A percentile compares a stretch with the other conserved stretches of the same genome.
Conservation (phyloP, 2,113 vertebrate species). For the Aplodontia rufa region DNA sequence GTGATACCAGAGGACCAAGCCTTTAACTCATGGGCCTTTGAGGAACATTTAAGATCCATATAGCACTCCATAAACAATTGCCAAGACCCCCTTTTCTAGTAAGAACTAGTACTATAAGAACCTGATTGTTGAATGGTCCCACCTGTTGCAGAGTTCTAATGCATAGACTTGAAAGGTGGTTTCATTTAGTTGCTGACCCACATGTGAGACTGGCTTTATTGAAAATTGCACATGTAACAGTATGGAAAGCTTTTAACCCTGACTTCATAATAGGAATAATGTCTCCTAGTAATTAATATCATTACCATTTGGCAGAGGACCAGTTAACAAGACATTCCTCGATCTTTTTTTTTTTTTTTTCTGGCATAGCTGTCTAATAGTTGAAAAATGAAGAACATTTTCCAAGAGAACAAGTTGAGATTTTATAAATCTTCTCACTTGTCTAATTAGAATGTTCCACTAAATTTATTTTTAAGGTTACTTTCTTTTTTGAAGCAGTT, state of each 20-base stretch:
- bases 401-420: slow-evolving; percentile 22
- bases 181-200: background rate
- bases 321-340: slow-evolving; percentile 8
- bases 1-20: background rate
- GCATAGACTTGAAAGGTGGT: background rate
- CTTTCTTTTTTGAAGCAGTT: background rate
- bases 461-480: slow-evolving; percentile 49
- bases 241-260: background rate
- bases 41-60: background rate
- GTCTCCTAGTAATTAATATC: background rate
- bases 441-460: slow-evolving; percentile 55
- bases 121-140: background rate
- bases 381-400: slow-evolving; percentile 29
- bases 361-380: background rate
- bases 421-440: slow-evolving; percentile 45
- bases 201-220: background rate
- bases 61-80: background rate
- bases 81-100: background rate
- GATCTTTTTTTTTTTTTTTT: slow-evolving; percentile 19
- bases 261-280: background rate
- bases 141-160: background rate
- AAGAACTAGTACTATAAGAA: background rate
- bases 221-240: background rate
- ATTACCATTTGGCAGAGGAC: background rate
- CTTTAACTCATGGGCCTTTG: background rate